Conservation (phyloP, 2,797 vertebrate species). For the Lateolabrax maculatus region DNA sequence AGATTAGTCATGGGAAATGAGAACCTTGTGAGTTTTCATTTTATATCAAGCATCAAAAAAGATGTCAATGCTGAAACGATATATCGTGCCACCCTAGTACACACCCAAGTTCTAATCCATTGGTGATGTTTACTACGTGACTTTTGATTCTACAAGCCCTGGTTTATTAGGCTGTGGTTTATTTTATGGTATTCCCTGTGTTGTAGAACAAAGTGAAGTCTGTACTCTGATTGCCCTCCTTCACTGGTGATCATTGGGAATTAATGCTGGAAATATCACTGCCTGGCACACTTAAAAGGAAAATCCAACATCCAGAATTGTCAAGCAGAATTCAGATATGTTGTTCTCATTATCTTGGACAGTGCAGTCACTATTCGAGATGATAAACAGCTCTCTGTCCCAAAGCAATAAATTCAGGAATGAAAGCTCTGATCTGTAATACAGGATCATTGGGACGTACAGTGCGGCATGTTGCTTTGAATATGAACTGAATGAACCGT, state of each 20-base stretch:
- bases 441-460: conserved; percentile 34
- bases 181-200: conserved; percentile 45
- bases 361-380: conserved; percentile 57
- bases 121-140: conserved; percentile 42
- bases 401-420: conserved; percentile 66
- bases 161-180: conserved; percentile 57
- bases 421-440: conserved; percentile 57
- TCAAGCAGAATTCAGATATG: conserved; percentile 60
- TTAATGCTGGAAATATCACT: conserved; percentile 62
- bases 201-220: conserved; percentile 70
- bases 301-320: conserved; percentile 56
- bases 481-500: conserved; percentile 46
- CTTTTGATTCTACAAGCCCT: conserved; percentile 40
- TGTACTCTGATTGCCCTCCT: conserved; percentile 65
- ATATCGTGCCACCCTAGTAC: too few species aligned
- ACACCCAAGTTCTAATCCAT: conserved; percentile 32
- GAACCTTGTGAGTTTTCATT: too few species aligned
- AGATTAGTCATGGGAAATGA: too few species aligned
- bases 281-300: conserved; percentile 57
- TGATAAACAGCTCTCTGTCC: conserved; percentile 64
- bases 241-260: conserved; percentile 69
- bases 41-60: too few species aligned
- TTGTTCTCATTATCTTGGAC: conserved; percentile 68
- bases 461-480: conserved; percentile 38
- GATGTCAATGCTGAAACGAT: too few species aligned